Conservation (phyloP, 2,113 vertebrate species). For the Gambusia affinis region DNA sequence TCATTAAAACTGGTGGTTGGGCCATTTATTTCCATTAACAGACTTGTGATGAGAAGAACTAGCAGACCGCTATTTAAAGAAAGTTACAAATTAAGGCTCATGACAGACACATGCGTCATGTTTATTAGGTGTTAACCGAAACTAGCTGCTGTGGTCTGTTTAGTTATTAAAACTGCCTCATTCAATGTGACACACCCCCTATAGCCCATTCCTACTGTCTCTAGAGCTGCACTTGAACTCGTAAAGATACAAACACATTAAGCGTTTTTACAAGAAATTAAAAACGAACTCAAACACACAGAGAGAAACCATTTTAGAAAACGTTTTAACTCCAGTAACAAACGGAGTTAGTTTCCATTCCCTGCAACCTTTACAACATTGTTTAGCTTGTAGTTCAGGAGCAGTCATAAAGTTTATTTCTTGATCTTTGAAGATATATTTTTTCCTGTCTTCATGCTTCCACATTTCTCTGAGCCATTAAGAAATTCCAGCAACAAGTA, state of each 20-base stretch:
- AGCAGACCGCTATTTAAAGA: neutral
- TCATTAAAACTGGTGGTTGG: neutral
- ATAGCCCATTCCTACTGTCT: neutral
- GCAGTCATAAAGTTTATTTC: too few species aligned
- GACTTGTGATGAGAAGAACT: neutral
- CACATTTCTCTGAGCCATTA: too few species aligned
- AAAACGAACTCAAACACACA: neutral
- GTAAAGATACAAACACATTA: neutral
- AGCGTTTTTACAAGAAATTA: neutral
- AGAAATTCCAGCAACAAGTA: neutral
- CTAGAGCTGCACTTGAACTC: constrained; percentile 26
- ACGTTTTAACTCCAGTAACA: too few species aligned
- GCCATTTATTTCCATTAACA: neutral
- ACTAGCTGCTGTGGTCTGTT: neutral
- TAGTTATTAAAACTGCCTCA: constrained; percentile 17
- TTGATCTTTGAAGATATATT: too few species aligned
- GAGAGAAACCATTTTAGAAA: neutral
- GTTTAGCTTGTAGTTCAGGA: too few species aligned
- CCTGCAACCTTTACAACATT: too few species aligned
- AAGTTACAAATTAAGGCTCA: neutral
- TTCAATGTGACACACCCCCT: neutral
- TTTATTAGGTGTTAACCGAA: neutral
- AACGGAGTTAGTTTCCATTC: too few species aligned
- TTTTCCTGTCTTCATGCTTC: too few species aligned
- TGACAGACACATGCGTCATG: neutral